Evolutionary conservation across 2,797 vertebrate genomes (phyloP).

Genomic region (Philypnodon macrostomus): DNA sequence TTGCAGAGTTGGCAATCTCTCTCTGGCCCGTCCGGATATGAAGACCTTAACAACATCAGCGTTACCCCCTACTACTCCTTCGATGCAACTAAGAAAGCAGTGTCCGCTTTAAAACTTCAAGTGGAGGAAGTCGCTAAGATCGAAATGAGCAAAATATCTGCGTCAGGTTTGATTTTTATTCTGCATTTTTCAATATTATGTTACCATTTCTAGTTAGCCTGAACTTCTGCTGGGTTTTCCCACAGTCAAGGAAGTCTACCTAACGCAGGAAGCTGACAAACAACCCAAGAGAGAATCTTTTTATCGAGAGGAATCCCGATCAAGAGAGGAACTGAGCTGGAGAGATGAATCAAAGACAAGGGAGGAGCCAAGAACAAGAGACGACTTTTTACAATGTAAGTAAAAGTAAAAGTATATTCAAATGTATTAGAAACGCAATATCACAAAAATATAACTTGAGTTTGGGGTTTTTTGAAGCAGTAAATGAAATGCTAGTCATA

Average conservation of each 20-base stretch:
- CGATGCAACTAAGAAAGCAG: conserved; percentile 75
- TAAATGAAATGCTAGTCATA: conserved; percentile 5
- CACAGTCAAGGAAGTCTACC: conserved; percentile 76
- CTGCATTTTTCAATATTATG: not conserved
- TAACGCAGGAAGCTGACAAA: conserved; percentile 66
- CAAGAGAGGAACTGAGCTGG: conserved; percentile 19
- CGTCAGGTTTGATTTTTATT: conserved; percentile 58
- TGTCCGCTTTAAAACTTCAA: conserved; percentile 70
- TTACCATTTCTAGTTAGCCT: no score
- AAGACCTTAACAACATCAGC: conserved; percentile 74
- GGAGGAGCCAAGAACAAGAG: conserved; percentile 56
- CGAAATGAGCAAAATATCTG: conserved; percentile 73
- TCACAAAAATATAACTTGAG: no score
- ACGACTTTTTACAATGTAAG: conserved; percentile 79
- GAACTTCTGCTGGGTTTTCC: conserved; percentile 9
- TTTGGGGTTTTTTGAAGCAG: not conserved
- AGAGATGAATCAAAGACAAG: conserved; percentile 18
- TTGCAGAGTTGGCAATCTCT: conserved; percentile 78
- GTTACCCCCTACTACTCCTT: conserved; percentile 74
- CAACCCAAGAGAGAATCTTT: conserved; percentile 62
- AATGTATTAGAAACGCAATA: no score
- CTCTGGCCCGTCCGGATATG: conserved; percentile 78
- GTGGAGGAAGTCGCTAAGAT: conserved; percentile 75
- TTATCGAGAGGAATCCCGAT: conserved; percentile 36
- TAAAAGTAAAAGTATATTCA: no score